Evolutionary conservation across 2,888 invertebrate species (phyloP), one percentile per base, ranked within the genome.

Genomic region (Cephus sareptanus): DNA sequence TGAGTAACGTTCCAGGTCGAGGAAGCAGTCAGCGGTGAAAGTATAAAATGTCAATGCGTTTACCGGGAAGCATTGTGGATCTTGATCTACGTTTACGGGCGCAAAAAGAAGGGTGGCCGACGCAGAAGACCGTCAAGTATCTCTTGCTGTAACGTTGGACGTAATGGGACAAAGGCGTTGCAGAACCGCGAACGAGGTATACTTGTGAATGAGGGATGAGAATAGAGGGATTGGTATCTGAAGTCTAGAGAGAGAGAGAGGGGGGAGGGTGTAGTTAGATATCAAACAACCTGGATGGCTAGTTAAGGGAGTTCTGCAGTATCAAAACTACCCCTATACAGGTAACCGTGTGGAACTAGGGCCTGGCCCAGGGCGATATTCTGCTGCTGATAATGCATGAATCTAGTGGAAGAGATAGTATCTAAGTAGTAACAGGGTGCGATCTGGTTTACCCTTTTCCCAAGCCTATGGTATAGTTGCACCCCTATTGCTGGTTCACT

Each of bases 31-130:
- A 79, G 80, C 78, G 76, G 80, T 81, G 81, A 79, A 83, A 82
- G 85, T 85, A 88, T 86, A 86, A 88, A 87, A 85, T 85, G 87
- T 87, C 89, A 89, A 89, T 88, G 89, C 89, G 85, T 85, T 88
- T 87, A 86, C 89, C 89, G 85, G 84, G 76, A 79, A 81, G 85
- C 83, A 89, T 89, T 89, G 88, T 89, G 80, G 84, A 75, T 81
- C 85, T 84, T 89, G 89, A 89, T 88, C 85, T 86, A 89, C 85
- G 86, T 86, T 87, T 86, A 87, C 85, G 87, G 83, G 83, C 85
- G 83, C 82, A 80, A 82, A 69, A 79, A 56, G 74, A 74, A 69
- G 30, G 40, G 69, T 74, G 69, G 77, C 33, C 69, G 74, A 77
- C 75, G 78, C 77, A 80, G 40, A 56, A 56, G 23, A 23, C 23